Evolutionary conservation across 2,888 invertebrate genomes (phyloP).

Genomic region (Scaptomyza reducta): DNA sequence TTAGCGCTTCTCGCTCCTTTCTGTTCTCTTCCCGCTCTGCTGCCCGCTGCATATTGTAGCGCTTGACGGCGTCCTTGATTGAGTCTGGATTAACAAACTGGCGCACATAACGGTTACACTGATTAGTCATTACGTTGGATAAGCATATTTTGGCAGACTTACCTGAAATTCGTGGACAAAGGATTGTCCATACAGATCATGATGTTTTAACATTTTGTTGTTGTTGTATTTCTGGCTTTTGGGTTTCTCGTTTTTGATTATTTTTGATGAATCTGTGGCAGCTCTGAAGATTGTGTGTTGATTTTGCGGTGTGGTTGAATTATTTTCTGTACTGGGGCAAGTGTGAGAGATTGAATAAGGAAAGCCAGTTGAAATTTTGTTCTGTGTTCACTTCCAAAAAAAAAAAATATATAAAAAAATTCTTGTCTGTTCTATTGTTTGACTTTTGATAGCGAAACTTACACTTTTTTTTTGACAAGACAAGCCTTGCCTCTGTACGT

Average conservation of each 20-base stretch:
- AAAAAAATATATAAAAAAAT: background rate
- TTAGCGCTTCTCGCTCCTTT: slow-evolving; percentile 24
- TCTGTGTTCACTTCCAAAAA: background rate
- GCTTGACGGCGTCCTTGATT: slow-evolving; percentile 64
- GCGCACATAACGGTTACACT: too few species aligned
- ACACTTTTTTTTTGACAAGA: background rate
- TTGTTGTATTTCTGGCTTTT: background rate
- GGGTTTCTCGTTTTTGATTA: background rate
- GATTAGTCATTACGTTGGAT: background rate
- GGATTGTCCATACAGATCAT: slow-evolving; percentile 44
- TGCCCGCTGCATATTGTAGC: slow-evolving; percentile 55
- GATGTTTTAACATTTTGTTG: slow-evolving; percentile 34
- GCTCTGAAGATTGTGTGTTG: background rate
- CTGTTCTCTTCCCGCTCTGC: slow-evolving; percentile 52
- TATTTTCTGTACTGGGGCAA: background rate
- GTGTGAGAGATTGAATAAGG: background rate
- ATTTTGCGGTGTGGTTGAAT: background rate
- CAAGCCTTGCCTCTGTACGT: background rate
- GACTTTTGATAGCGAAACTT: background rate
- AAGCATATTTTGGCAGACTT: slow-evolving; percentile 3
- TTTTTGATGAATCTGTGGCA: background rate
- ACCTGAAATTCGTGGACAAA: slow-evolving; percentile 49
- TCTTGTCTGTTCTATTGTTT: background rate
- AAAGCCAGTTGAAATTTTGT: background rate
- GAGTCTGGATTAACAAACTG: slow-evolving; percentile 65